A percentile compares a stretch with the other conserved stretches of the same genome.
Conservation (phyloP, 1,140 invertebrate genomes). For the Macrocentrus cingulum region DNA sequence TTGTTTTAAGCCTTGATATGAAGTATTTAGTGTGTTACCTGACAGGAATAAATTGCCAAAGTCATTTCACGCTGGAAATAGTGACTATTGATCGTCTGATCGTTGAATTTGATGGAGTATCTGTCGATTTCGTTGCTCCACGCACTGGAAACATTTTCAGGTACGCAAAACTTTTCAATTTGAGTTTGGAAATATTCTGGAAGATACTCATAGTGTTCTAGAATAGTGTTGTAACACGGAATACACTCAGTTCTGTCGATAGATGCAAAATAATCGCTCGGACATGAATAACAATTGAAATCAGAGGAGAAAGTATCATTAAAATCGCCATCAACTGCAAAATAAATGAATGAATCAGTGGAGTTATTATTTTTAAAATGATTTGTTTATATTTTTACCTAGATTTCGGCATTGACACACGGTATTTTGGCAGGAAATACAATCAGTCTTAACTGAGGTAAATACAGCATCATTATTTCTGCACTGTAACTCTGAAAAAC, state of each 20-base stretch:
- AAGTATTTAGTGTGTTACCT: constrained; percentile 48
- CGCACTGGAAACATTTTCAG: constrained; percentile 38
- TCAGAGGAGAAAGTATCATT: constrained; percentile 48
- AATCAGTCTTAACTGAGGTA: constrained; percentile 46
- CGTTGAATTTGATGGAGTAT: constrained; percentile 51
- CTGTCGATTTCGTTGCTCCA: constrained; percentile 46
- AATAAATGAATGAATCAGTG: constrained; percentile 16
- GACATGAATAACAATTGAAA: constrained; percentile 56
- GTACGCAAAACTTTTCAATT: constrained; percentile 52
- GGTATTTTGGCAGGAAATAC: constrained; percentile 44
- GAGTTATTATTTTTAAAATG: constrained; percentile 11
- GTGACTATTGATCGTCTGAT: constrained; percentile 51
- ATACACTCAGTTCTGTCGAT: constrained; percentile 48
- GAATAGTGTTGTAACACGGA: constrained; percentile 44
- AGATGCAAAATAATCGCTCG: constrained; percentile 52
- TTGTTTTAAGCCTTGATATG: background rate
- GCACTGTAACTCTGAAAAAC: constrained; percentile 39
- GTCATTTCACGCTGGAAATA: constrained; percentile 59
- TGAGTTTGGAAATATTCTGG: constrained; percentile 37
- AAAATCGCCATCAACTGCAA: constrained; percentile 54
- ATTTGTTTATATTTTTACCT: constrained; percentile 44
- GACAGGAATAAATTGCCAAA: constrained; percentile 58
- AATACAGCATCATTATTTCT: constrained; percentile 43
- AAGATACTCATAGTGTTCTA: constrained; percentile 35
- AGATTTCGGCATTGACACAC: constrained; percentile 48